Conservation (phyloP, 2,797 vertebrate species). For the Amblyraja radiata region DNA sequence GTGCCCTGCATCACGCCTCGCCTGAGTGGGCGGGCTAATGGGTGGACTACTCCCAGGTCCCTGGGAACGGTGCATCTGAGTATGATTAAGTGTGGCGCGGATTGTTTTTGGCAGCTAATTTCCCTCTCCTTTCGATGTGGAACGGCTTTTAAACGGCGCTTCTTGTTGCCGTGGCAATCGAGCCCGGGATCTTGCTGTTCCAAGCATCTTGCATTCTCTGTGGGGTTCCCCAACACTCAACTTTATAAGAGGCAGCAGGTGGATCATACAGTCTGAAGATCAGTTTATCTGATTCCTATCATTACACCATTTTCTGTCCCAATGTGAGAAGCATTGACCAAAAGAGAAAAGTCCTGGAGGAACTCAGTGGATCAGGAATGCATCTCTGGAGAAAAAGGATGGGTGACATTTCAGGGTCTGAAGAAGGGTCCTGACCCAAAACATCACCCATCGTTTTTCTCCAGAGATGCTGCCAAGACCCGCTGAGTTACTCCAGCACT, state of each 20-base stretch:
- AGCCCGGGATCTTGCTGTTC: background rate
- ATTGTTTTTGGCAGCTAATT: background rate
- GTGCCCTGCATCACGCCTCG: background rate
- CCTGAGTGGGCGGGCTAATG: background rate
- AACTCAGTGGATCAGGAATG: no score
- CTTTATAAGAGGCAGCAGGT: background rate
- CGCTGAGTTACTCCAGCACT: no score
- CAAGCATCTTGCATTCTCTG: background rate
- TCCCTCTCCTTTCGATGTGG: background rate
- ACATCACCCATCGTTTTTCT: no score
- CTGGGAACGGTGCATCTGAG: background rate
- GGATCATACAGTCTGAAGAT: background rate
- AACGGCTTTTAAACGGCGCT: background rate
- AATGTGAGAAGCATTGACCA: background rate
- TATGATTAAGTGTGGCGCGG: background rate
- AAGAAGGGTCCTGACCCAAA: no score
- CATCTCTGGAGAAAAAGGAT: no score
- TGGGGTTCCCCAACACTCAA: background rate
- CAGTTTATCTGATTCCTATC: background rate
- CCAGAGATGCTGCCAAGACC: no score
- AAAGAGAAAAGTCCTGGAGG: no score
- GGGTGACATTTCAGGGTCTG: no score
- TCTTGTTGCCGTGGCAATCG: background rate
- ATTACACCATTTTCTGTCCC: background rate
- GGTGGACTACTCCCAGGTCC: background rate